Conservation (phyloP, 2,113 vertebrate species). For the Vidua macroura region DNA sequence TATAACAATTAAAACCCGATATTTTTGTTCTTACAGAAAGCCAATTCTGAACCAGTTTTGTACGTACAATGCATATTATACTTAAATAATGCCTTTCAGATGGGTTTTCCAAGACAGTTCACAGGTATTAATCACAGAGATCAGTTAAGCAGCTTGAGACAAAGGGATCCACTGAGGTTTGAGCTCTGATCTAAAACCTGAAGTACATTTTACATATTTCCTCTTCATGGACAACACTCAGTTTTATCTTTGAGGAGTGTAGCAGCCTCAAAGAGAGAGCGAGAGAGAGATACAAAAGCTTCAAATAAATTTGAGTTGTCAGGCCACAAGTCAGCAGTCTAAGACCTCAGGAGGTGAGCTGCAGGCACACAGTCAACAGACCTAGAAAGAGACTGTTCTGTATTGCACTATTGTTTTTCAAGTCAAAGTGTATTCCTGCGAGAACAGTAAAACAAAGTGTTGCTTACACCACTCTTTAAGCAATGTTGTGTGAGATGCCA, state of each 20-base stretch:
- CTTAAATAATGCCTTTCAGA: constrained; percentile 21
- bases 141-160: constrained; percentile 16
- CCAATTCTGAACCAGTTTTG: constrained; percentile 9
- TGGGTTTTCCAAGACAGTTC: neutral
- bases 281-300: neutral
- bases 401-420: neutral
- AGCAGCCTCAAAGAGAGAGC: neutral
- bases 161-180: neutral
- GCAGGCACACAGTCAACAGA: neutral
- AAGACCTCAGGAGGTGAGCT: neutral
- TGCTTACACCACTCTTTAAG: neutral
- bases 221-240: neutral
- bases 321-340: neutral
- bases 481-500: neutral
- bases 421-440: neutral
- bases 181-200: neutral
- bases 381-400: neutral
- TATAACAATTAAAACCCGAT: constrained; percentile 68
- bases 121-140: neutral
- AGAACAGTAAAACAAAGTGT: neutral
- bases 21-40: constrained; percentile 43
- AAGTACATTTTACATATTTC: neutral
- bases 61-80: neutral
- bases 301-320: neutral
- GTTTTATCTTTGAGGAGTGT: neutral